Base-by-base conservation (phyloP, 2,797 vertebrate species). In the Heliangelus exortis region DNA sequence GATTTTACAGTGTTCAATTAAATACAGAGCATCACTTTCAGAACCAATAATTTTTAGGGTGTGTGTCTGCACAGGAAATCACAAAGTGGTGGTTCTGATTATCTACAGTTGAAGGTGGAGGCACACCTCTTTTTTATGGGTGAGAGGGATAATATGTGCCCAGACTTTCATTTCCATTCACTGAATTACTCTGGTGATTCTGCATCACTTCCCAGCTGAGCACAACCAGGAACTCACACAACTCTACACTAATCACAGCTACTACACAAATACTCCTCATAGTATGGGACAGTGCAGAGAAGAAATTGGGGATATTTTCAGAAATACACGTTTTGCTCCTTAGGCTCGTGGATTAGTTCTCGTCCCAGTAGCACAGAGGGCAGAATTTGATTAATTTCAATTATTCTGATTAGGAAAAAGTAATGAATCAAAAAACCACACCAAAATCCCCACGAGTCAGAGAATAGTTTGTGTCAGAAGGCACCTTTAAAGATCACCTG, bases 351-450 rank as follows among this genome's bases (percentile, higher is more conserved):
- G 33, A 53, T 89, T 79, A n/a, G 34, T 87, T 86, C 16, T 84
- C 12, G 18, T 61, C 28, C 18, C 0, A 0, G 7, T 39, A 78
- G 55, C 22, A 53, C 1, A 2, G 0, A 50, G 25, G 25, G 4
- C 14, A 63, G 58, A 23, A 41, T 51, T 71, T 66, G 4, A 33
- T 72, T 87, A 20, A 51, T 73, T 84, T 54, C 6, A 54, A 8
- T 65, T 34, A 14, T 39, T 68, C 18, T 28, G 4, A 31, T 66
- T 53, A 41, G 28, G 10, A 5, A 50, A 48, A 43, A 34, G 29
- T 1, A 31, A 3, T 15, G 5, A 57, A 47, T 47, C 0, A 69
- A 83, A 91, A 29, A 6, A 36, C 34, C 5, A 5, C 19, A 57
- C 28, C 25, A 53, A 73, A 73, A 55, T 82, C 14, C 3, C 29